Evolutionary conservation across 2,797 vertebrate genomes (phyloP), one percentile per base, ranked within the genome.

Genomic region (Chaetophractus vellerosus): DNA sequence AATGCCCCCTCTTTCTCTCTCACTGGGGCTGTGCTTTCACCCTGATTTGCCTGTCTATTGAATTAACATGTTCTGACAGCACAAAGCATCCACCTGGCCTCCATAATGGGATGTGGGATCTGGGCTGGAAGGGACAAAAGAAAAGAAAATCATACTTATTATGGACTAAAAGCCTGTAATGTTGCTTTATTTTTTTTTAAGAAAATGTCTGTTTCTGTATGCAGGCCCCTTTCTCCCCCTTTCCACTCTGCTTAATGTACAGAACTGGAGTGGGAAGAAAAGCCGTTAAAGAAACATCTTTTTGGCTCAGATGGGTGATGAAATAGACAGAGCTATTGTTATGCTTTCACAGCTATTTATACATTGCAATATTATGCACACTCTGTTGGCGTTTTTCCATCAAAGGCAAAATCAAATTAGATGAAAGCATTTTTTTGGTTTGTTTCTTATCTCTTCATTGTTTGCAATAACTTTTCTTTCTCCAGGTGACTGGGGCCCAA

Each of bases 381-480:
- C 36, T 82, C 57, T 68, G n/a, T 3, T 75, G 31, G 48, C 68
- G 41, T 78, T 92, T 95, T 88, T 41, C 88, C 76, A 90, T 88
- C 85, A 93, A 92, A 94, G 78, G 36, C 50, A 90, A 93, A 95
- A 94, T 71, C 26, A 5, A 90, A 80, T 91, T 79, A 81, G 84
- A 83, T 55, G 78, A 74, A 93, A 93, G 38, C 72, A 21, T 87
- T 93, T 93, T 93, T 64, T 95, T 85, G 7, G 3, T 63, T 84
- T 95, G 75, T 88, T 86, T 92, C 68, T 93, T 84, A 78, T 57
- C 64, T 93, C 61, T 80, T 76, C 82, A 92, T 72, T 52, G 59
- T 93, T 89, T 89, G 83, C 88, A 94, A 72, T 93, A 90, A 91
- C 64, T 89, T 79, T 92, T 90, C 66, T 94, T 86, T 89, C 97